Base-by-base conservation (phyloP, 2,888 invertebrate genomes). In the Sesamia inferens region DNA sequence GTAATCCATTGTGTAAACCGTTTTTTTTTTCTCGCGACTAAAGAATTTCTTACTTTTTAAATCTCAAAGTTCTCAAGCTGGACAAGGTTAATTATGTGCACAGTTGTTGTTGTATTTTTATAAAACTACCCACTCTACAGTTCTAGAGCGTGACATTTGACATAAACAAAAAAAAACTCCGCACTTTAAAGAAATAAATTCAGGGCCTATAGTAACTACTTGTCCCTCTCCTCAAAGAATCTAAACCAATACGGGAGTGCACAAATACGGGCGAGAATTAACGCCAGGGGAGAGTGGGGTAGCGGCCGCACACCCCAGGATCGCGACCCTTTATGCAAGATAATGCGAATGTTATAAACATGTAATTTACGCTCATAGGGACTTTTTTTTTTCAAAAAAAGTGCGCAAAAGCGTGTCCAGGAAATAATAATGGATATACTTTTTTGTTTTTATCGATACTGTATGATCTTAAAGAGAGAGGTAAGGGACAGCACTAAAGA, bases 261-360 rank as follows among this genome's bases (percentile, higher is more conserved):
- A 92, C 91, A 94, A 94, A 94, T 93, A 94, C 91, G 93, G 93
- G 93, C 79, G 81, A 83, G 82, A 85, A 88, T 86, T 86, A 87
- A 82, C 82, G 82, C 72, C 61, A 76, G 79, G 84, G 77, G 82
- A 79, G 81, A 59, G 24, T 48, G 71, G 81, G 81, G 69, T 68
- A 76, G 68, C 68, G 68, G 73, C 61, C 77, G 58, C 64, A 75
- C 76, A 72, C 79, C 86, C 82, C 65, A 22, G 76, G 80, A 78
- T 77, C 31, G 72, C 81, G 85, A 82, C 76, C 88, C 87, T 86
- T 87, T 85, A 82, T 81, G 76, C 71, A 44, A 74, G 80, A 83
- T 86, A 87, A 86, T 86, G 83, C 77, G 79, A 78, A 87, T 85
- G 84, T 81, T 87, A 85, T 87, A 87, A 87, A 84, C 87, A 85